These are phyloP conservation scores for Monopterus albus DNA, from an alignment of 2,113 vertebrate genomes.

Conservation along the genomic window DNA sequence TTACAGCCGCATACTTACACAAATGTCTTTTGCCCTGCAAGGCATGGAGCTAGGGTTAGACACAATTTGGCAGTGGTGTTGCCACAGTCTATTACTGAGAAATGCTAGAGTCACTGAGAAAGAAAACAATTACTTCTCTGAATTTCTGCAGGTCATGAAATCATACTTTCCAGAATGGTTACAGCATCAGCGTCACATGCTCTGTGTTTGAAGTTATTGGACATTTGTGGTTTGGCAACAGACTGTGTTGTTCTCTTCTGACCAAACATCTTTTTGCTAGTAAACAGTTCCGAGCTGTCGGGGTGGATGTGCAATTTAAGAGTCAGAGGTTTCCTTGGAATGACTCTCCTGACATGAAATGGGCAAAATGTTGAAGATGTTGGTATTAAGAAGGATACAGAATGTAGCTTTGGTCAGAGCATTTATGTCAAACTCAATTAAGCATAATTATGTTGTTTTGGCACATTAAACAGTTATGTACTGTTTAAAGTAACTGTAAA, in stretches of 20 bases:
- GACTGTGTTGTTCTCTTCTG: constrained; percentile 27
- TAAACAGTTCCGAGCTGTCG: constrained; percentile 36
- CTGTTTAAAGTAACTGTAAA: constrained; percentile 23
- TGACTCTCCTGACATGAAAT: constrained; percentile 15
- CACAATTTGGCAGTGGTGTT: constrained; percentile 44
- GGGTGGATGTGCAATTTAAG: constrained; percentile 37
- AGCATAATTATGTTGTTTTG: constrained; percentile 6
- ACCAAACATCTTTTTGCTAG: constrained; percentile 10
- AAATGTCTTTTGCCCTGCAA: neutral
- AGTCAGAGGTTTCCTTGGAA: constrained; percentile 31
- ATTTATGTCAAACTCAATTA: constrained; percentile 20
- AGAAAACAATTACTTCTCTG: constrained; percentile 32
- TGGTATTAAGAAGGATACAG: constrained; percentile 22
- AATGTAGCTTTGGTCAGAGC: constrained; percentile 18
- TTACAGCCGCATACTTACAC: neutral
- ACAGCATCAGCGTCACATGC: neutral
- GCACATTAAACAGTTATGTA: constrained; percentile 16
- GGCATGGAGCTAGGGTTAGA: neutral
- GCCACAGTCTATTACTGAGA: constrained; percentile 39
- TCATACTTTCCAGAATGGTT: constrained; percentile 37
- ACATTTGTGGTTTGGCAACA: constrained; percentile 31
- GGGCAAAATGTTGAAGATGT: constrained; percentile 6
- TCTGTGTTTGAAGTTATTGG: constrained; percentile 28
- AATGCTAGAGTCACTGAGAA: constrained; percentile 30
- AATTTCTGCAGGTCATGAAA: constrained; percentile 31